Percentiles rank a stretch among this genome's conserved stretches.
Conservation (phyloP, 2,797 vertebrate genomes). For the Nyctalus aviator region DNA sequence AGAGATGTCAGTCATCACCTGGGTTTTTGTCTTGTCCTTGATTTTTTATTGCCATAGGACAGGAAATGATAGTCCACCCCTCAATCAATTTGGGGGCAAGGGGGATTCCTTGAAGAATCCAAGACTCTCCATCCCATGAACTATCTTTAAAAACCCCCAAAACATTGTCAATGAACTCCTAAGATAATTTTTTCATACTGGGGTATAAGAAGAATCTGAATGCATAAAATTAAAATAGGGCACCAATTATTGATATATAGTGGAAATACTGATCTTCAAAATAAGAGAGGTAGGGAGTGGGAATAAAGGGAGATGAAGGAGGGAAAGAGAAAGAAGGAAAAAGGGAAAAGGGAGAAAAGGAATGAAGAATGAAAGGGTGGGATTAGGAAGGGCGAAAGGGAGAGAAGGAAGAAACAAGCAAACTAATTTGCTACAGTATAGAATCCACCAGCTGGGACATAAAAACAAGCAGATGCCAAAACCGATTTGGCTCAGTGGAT, state of each 20-base stretch:
- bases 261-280: not conserved
- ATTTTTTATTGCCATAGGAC: not conserved
- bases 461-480: not conserved
- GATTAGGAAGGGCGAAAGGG: not conserved
- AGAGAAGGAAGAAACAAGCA: not conserved
- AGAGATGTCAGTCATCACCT: not conserved
- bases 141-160: not conserved
- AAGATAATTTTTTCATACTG: not conserved
- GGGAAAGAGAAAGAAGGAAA: not conserved
- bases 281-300: not conserved
- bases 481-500: no score
- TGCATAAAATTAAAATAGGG: not conserved
- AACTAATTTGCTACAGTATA: not conserved
- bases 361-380: not conserved
- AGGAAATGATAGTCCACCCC: not conserved
- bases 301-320: not conserved
- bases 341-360: not conserved
- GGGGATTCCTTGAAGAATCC: slow-evolving; percentile 8
- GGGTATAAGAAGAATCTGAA: not conserved
- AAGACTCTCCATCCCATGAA: not conserved
- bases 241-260: not conserved
- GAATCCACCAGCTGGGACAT: not conserved
- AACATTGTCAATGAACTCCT: not conserved
- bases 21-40: not conserved
- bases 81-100: not conserved